Conservation (phyloP, 2,797 vertebrate species). For the Apogon talboti region DNA sequence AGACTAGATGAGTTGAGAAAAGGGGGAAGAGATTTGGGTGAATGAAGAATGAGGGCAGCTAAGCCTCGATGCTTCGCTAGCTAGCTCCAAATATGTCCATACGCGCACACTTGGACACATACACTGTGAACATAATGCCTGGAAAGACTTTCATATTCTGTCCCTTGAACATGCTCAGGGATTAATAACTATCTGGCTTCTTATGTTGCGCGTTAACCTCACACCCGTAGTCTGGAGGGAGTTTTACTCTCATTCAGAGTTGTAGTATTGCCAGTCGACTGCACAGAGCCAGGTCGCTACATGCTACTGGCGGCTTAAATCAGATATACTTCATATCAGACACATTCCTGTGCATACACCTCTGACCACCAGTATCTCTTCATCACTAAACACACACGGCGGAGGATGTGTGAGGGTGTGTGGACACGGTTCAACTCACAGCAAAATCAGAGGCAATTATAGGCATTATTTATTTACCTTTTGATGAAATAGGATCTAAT, state of each 20-base stretch:
- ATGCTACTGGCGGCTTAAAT: slow-evolving; percentile 38
- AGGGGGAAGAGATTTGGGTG: slow-evolving; percentile 58
- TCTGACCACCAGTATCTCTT: slow-evolving; percentile 35
- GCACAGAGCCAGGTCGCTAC: slow-evolving; percentile 17
- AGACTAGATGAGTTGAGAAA: slow-evolving; percentile 50
- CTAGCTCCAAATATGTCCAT: slow-evolving; percentile 32
- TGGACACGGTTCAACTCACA: no score
- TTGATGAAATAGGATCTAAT: no score
- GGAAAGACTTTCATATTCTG: slow-evolving; percentile 27
- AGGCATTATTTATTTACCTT: no score
- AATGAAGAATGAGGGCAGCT: slow-evolving; percentile 69
- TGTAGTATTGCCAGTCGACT: slow-evolving; percentile 7
- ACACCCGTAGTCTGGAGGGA: slow-evolving; percentile 13
- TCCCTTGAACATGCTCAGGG: slow-evolving; percentile 10
- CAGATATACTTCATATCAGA: slow-evolving; percentile 45
- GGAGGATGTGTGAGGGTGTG: slow-evolving; percentile 23
- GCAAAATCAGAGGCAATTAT: no score
- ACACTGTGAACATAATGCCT: slow-evolving; percentile 16
- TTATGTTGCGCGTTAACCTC: slow-evolving; percentile 7
- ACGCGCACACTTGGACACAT: neutral
- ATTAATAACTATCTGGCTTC: slow-evolving; percentile 11
- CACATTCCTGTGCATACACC: slow-evolving; percentile 25
- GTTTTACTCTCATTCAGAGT: slow-evolving; percentile 1
- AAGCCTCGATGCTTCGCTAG: slow-evolving; percentile 60
- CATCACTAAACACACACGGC: slow-evolving; percentile 27